Percentiles rank a stretch among this genome's conserved stretches.
phyloP scores from a whole-genome alignment of 2,797 vertebrate genomes.

The Centropyge bicolor region DNA sequence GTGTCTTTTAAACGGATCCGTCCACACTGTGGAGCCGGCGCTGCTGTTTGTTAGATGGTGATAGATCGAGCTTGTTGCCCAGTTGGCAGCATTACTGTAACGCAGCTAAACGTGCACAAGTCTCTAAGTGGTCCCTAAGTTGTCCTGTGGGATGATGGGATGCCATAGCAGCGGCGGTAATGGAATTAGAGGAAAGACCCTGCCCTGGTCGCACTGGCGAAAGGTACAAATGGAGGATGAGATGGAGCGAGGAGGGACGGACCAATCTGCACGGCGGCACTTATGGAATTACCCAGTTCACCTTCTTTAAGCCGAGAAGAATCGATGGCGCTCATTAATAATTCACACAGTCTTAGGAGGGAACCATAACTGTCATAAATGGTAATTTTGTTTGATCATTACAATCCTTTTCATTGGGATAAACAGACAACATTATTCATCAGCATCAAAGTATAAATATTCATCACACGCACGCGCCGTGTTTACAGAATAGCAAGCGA shows the following conservation, averaged over 20 bases:
- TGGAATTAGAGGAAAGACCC: slow-evolving; percentile 81
- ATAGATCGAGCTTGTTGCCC: slow-evolving; percentile 80
- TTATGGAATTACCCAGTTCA: slow-evolving; percentile 75
- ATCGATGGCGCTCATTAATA: slow-evolving; percentile 81
- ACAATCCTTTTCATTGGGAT: slow-evolving; percentile 79
- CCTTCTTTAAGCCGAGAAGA: slow-evolving; percentile 64
- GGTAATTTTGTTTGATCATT: slow-evolving; percentile 84
- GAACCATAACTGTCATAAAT: slow-evolving; percentile 81
- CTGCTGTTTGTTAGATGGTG: slow-evolving; percentile 76
- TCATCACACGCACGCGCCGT: slow-evolving; percentile 58
- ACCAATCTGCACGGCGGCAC: slow-evolving; percentile 74
- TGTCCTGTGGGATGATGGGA: slow-evolving; percentile 82
- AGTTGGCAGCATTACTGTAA: slow-evolving; percentile 80
- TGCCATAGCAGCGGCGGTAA: slow-evolving; percentile 78
- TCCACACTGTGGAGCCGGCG: slow-evolving; percentile 59
- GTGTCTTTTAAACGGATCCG: slow-evolving; percentile 64
- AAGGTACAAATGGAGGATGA: slow-evolving; percentile 75
- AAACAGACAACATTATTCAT: slow-evolving; percentile 83
- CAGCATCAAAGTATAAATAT: slow-evolving; percentile 76
- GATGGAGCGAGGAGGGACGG: slow-evolving; percentile 66
- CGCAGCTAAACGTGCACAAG: slow-evolving; percentile 75
- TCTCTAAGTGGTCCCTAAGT: slow-evolving; percentile 83
- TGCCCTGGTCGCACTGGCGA: slow-evolving; percentile 68
- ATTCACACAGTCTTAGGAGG: slow-evolving; percentile 76
- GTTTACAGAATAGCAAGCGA: slow-evolving; percentile 61